A percentile compares a stretch with the other conserved stretches of the same genome.
These are phyloP conservation scores for Lithophane socia DNA, from an alignment of 2,888 invertebrate genomes.

Conservation along the genomic window DNA sequence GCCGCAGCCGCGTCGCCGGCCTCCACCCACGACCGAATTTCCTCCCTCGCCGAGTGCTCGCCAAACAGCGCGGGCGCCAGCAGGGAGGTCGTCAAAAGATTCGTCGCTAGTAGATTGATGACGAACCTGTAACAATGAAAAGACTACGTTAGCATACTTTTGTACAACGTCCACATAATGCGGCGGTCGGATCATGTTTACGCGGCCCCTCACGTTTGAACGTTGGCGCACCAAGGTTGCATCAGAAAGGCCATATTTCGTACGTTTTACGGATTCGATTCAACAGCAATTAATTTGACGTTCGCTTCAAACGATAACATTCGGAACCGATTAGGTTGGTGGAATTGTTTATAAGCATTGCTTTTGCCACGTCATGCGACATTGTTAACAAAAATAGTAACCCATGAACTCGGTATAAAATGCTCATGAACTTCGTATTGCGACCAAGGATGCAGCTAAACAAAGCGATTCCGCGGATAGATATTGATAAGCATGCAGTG, in stretches of 20 bases:
- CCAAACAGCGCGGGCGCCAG: constrained; percentile 88
- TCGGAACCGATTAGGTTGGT: constrained; percentile 42
- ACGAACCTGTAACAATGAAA: constrained; percentile 91
- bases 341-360: constrained; percentile 69
- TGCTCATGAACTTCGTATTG: constrained; percentile 25
- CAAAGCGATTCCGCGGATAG: constrained; percentile 18
- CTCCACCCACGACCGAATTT: constrained; percentile 90
- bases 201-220: constrained; percentile 48
- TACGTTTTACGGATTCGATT: constrained; percentile 50
- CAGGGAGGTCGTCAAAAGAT: constrained; percentile 87
- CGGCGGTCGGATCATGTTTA: constrained; percentile 48
- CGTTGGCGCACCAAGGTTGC: constrained; percentile 55
- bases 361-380: constrained; percentile 58
- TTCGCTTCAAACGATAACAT: constrained; percentile 57
- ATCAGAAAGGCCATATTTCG: constrained; percentile 64
- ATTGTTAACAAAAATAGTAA: constrained; percentile 67
- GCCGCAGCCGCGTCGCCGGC: constrained; percentile 88
- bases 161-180: constrained; percentile 38
- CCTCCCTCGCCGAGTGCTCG: constrained; percentile 92
- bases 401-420: constrained; percentile 44
- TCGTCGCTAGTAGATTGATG: constrained; percentile 90
- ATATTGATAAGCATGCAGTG: constrained; percentile 40
- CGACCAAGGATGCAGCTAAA: constrained; percentile 19
- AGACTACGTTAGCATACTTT: constrained; percentile 60
- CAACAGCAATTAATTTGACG: constrained; percentile 59